Evolutionary conservation across 2,797 vertebrate species (phyloP), one percentile per base, ranked within the genome.

Genomic region (Microctenopoma stevenorrisi): DNA sequence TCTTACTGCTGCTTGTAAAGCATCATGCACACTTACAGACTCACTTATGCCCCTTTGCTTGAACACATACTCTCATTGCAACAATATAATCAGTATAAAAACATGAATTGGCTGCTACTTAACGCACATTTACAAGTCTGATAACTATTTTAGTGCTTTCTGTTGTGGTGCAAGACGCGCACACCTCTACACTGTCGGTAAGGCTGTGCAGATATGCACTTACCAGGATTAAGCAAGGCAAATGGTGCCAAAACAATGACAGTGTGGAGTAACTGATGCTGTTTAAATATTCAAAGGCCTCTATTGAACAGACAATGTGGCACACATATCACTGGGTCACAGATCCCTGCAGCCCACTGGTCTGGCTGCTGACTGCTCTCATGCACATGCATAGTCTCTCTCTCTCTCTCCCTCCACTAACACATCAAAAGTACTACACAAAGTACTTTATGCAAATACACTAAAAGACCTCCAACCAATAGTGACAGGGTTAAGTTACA

Each of bases 221-320:
- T 79, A 87, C 76, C 76, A 84, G 88, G 89, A 93, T 92, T 93
- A 92, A 91, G 88, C 79, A 82, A 81, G 77, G 86, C 89, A 89
- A 90, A 87, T 74, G 83, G 88, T 92, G 90, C 90, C 93, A 92
- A 91, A 91, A 91, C 90, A 92, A 88, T 78, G 89, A 82, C 89
- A 87, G 88, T 88, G 81, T 76, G 83, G 87, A 88, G 92, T 90
- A 94, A 93, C 90, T 68, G 90, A 93, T 92, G 91, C 92, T 90
- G 86, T 93, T 94, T 93, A 94, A 94, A 93, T 88, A 94, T 93
- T 86, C 90, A 94, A 82, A 86, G 88, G 86, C 89, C 78, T 89
- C 80, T 87, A 93, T 91, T 91, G 91, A 92, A 85, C 90, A 89
- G 88, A 89, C 90, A 89, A 64, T 84, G 89, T 90, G 89, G 88